phyloP scores from a whole-genome alignment of 1,140 invertebrate species.

The Sitobion miscanthi region DNA sequence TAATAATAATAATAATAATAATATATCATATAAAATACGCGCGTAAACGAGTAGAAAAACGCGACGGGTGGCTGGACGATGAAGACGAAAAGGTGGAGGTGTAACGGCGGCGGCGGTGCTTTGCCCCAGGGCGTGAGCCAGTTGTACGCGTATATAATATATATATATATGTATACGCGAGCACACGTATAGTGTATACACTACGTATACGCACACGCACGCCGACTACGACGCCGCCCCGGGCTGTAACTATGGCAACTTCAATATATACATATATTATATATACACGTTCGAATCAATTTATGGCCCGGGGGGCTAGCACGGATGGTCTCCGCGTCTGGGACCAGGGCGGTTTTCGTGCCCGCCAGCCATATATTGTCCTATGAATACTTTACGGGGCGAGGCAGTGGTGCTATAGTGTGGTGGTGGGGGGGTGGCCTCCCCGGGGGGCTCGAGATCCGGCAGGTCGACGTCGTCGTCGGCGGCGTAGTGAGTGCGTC shows the following conservation, averaged over 20 bases:
- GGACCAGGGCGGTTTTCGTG: constrained; percentile 14
- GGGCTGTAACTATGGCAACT: constrained; percentile 51
- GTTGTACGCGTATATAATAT: background rate
- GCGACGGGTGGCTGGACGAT: background rate
- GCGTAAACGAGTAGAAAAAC: constrained; percentile 47
- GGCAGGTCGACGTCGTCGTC: constrained; percentile 45
- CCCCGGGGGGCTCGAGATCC: constrained; percentile 53
- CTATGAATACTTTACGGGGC: constrained; percentile 49
- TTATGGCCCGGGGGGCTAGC: constrained; percentile 34
- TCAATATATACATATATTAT: constrained; percentile 18
- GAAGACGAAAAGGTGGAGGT: background rate
- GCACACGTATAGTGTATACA: background rate
- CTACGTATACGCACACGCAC: background rate
- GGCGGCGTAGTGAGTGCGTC: constrained; percentile 6
- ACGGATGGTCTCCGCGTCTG: constrained; percentile 17
- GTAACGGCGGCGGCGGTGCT: background rate
- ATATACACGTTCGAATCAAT: constrained; percentile 52
- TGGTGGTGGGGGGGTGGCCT: background rate
- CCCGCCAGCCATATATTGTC: constrained; percentile 41
- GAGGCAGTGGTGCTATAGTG: background rate
- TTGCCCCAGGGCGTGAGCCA: background rate
- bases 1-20: background rate
- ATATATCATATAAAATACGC: background rate
- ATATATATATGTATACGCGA: background rate
- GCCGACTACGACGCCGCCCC: background rate